phyloP scores from a whole-genome alignment of 2,113 vertebrate genomes.

The Ceratotherium simum region DNA sequence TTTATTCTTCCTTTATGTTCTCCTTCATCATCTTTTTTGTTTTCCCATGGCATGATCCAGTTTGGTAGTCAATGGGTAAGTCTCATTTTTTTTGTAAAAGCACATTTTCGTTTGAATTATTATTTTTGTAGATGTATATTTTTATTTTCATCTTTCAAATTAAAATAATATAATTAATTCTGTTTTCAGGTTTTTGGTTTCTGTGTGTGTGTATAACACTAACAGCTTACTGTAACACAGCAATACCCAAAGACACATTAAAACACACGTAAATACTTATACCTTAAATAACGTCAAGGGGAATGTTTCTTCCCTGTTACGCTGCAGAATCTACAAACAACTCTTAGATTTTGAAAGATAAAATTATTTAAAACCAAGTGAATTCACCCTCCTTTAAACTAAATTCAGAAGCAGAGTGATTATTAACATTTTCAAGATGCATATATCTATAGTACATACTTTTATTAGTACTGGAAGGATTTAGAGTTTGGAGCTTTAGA shows the following conservation, averaged over 20 bases:
- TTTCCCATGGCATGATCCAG: constrained; percentile 89
- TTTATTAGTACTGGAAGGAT: background rate
- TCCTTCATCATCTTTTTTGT: constrained; percentile 86
- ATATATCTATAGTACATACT: background rate
- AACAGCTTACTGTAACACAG: background rate
- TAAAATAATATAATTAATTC: constrained; percentile 23
- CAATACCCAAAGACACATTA: background rate
- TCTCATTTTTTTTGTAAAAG: constrained; percentile 75
- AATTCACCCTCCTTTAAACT: constrained; percentile 20
- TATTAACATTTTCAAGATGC: constrained; percentile 1
- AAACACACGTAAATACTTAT: background rate
- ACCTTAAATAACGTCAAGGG: background rate
- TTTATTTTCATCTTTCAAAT: constrained; percentile 51
- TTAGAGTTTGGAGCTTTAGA: background rate
- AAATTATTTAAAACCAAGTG: constrained; percentile 42
- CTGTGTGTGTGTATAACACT: background rate
- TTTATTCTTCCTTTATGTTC: constrained; percentile 82
- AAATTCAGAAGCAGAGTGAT: constrained; percentile 1
- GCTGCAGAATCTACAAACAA: background rate
- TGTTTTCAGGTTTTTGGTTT: constrained; percentile 21
- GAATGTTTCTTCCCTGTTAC: background rate
- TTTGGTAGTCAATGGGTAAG: constrained; percentile 97
- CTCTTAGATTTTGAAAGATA: background rate
- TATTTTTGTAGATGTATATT: background rate
- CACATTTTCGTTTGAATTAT: constrained; percentile 51